Evolutionary conservation across 2,888 invertebrate species (phyloP).

Genomic region (Creontiades dilutus): DNA sequence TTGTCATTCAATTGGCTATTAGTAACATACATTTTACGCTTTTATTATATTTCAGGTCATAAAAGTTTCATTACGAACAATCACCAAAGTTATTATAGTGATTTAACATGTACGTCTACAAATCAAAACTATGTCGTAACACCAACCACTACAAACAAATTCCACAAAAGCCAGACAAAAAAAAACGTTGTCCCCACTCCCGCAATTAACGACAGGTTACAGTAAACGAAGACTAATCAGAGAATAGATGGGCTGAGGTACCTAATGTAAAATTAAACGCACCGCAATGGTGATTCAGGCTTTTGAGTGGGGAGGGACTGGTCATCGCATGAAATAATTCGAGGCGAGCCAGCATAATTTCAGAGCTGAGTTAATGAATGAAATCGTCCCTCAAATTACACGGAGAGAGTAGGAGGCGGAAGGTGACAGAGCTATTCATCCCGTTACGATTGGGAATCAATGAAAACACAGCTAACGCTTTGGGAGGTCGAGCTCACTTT

Average conservation of each 20-base stretch:
- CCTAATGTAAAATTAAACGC: background rate
- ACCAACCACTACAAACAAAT: too few relatives aligned
- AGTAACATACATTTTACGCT: too few relatives aligned
- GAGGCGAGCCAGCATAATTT: background rate
- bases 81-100: too few relatives aligned
- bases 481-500: too few relatives aligned
- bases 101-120: too few relatives aligned
- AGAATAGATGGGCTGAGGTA: background rate
- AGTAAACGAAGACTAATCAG: background rate
- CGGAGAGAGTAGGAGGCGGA: background rate
- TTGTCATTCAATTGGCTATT: too few relatives aligned
- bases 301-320: background rate
- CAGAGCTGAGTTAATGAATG: conserved; percentile 26
- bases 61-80: too few relatives aligned
- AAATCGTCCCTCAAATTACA: conserved; percentile 36
- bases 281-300: background rate
- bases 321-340: conserved; percentile 11
- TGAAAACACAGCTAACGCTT: background rate
- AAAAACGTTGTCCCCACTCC: too few relatives aligned
- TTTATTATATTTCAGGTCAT: too few relatives aligned
- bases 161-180: too few relatives aligned
- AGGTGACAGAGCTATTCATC: background rate
- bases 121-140: too few relatives aligned
- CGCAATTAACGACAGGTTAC: background rate
- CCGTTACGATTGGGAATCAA: background rate